Base-by-base conservation (phyloP, 2,113 vertebrate species). In the Raphicerus campestris region DNA sequence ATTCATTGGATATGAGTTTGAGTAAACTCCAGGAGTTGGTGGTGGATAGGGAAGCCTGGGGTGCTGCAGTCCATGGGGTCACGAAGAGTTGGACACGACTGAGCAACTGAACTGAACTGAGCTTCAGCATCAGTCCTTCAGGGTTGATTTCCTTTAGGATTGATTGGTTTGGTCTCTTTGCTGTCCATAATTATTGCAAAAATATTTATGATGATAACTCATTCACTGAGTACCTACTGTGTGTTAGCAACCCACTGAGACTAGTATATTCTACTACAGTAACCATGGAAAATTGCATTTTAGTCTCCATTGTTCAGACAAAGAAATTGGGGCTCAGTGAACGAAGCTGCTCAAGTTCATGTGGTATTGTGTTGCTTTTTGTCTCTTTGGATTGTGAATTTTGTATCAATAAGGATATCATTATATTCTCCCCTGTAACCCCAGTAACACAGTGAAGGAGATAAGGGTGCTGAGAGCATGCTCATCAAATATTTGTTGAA, bases 331-430 rank as follows among this genome's bases (percentile, higher is more conserved):
- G 61, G 13, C 17, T 81, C 7, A 60, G 89, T 82, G 66, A 87
- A 84, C 6, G 7, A 89, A 93, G 28, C 58, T 63, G 5, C 42
- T 95, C 11, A 93, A 45, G 35, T 83, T 80, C 47, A 19, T 26
- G 3, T 58, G 81, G 47, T 53, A 4, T 45, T 39, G 94, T 58
- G n/a, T 77, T 70, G 24, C 42, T 93, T 93, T 80, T 78, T 49
- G 39, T 93, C 51, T 92, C 45, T 91, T 73, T 77, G 49, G 2
- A 42, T 42, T 95, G 13, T 77, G 45, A 93, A 14, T 75, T 94
- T 13, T 87, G 0, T 39, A 7, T 66, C 7, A 30, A 58, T 7
- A 60, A n/a, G 24, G 35, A 56, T 93, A 11, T 92, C 42, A 39
- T 66, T 15, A 32, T 32, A 39, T 56, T 80, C 10, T 87, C 47